Evolutionary conservation across 35 echinoderm and acorn worm genomes (phyloP), one percentile per base, ranked within the genome.

Genomic region (Ophioderma brevispina): DNA sequence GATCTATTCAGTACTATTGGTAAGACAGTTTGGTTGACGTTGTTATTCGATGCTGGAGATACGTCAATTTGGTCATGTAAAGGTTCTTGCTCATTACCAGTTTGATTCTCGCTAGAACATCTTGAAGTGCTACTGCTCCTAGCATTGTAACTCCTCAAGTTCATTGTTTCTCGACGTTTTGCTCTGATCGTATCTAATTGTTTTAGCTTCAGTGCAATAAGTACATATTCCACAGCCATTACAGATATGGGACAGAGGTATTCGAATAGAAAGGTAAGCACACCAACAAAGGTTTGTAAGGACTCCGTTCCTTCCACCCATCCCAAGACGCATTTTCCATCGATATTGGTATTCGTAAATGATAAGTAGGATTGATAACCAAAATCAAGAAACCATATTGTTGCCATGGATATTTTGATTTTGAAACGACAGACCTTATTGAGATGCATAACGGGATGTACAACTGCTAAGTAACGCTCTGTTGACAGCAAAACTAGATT

Each of bases 381-480:
- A 19, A 87, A 75, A n/a, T 63, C 28, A 0, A 75, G 56, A 36
- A 91, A n/a, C 93, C 93, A 94, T 21, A 55, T 77, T 23, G 38
- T 46, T 1, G 38, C 19, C 19, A 94, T 87, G 0, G 59, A 41
- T 28, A 87, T 55, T 39, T 76, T 80, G 23, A 84, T 78, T 75
- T 78, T 39, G 33, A 38, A 76, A 1, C 55, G 38, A 33, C 88
- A 82, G 33, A 94, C 64, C 50, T 81, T 84, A 84, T 94, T 91
- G 39, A 89, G 77, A 81, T 94, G 88, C 3, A 0, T 35, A 15
- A 94, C 78, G 19, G 93, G 82, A 19, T 91, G 87, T 32, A 81
- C 81, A 32, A 82, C 90, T 32, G 93, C 93, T 1, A 87, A 79
- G 78, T 91, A 94, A 17, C 93, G 55, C 63, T 94, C 93, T n/a